Base-by-base conservation (phyloP, 2,797 vertebrate species). In the Premnoplex brunnescens region DNA sequence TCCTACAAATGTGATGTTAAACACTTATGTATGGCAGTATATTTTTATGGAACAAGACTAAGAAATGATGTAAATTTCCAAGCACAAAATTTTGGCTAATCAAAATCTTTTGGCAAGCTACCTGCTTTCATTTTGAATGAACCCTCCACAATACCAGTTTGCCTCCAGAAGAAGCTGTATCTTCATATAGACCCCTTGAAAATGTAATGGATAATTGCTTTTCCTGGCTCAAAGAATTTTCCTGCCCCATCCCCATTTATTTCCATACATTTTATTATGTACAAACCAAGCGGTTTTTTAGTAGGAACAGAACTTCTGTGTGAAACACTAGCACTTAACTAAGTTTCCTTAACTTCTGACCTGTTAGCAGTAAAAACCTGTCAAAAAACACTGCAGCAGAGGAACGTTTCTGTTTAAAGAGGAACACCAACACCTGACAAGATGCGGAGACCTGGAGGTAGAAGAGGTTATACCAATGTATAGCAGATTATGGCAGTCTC, bases 11-110 rank as follows among this genome's bases (percentile, higher is more conserved):
- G 74, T 71, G 52, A 95, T 82, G 88, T 82, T 95, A 95, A 97
- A 93, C 90, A 86, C 85, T 94, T 94, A 96, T 15, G 76, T 95
- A 94, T 94, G 92, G 84, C 83, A 60, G 27, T 88, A 74, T 87
- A 92, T 63, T 95, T 96, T 96, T 91, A 96, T 82, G 77, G 77
- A 94, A 78, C 27, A 41, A 74, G 87, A 95, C 94, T 93, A 93
- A 91, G 89, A 86, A 94, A 95, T 95, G 68, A 95, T 91, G 95
- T 88, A 85, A 91, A 94, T 95, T 95, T 97, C 88, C 90, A 91
- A 85, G 86, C 74, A 71, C 69, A 82, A 79, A 90, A 91, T 95
- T 89, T 68, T 87, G 71, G 48, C 83, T 95, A 88, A 94, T 82
- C 74, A 74, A 94, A 95, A 89, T 82, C 43, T 94, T 80, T 92